Conservation (phyloP, 2,113 vertebrate genomes). For the Tauraco erythrolophus region DNA sequence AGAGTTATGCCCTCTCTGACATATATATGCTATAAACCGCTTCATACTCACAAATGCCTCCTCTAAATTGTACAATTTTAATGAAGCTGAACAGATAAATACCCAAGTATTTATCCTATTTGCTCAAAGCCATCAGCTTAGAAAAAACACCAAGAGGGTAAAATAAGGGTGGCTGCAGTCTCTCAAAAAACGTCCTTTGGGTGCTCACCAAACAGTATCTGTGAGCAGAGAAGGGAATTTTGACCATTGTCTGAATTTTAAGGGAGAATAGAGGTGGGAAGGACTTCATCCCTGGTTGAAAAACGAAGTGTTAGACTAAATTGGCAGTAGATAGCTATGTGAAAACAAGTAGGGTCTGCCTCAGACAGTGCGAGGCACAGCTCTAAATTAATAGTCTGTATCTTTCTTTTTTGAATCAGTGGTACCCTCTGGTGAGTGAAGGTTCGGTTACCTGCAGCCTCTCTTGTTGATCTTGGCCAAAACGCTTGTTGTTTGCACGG, state of each 20-base stretch:
- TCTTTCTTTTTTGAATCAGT: background rate
- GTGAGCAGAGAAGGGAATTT: background rate
- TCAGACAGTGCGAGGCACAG: background rate
- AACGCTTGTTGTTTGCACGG: background rate
- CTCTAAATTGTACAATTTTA: background rate
- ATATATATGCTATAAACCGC: background rate
- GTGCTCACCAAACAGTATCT: background rate
- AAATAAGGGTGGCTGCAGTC: background rate
- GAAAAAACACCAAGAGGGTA: background rate
- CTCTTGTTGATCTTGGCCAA: background rate
- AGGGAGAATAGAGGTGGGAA: background rate
- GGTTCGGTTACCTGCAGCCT: background rate
- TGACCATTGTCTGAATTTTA: background rate
- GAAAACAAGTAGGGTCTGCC: background rate
- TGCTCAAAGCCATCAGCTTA: background rate
- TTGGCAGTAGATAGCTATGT: background rate
- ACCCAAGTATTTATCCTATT: background rate
- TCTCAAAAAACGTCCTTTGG: background rate
- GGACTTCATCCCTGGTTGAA: background rate
- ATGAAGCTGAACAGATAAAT: background rate
- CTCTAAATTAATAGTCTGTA: background rate
- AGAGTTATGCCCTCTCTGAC: background rate
- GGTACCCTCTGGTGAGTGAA: background rate
- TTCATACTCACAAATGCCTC: background rate
- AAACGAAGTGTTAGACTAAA: background rate